These are phyloP conservation scores for Machimus atricapillus DNA, from an alignment of 2,888 invertebrate species.

Conservation along the genomic window DNA sequence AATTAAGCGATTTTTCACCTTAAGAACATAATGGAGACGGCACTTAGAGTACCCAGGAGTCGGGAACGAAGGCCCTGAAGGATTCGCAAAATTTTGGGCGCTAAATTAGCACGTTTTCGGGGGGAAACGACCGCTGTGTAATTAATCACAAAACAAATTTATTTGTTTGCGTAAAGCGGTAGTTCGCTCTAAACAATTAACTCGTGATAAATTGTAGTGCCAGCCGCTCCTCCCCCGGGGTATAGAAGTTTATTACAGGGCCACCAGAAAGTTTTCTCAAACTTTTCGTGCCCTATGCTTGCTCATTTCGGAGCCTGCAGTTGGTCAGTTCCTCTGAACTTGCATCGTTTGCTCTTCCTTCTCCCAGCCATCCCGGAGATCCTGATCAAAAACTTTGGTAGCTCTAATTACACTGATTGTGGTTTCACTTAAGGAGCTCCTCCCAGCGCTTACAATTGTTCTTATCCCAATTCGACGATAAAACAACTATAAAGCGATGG, in stretches of 20 bases:
- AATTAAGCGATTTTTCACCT: background rate
- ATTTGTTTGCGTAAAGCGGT: background rate
- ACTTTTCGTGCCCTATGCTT: background rate
- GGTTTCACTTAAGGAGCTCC: background rate
- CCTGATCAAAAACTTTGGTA: background rate
- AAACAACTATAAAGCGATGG: background rate
- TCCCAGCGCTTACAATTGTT: background rate
- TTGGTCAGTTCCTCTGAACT: background rate
- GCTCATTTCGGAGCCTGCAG: background rate
- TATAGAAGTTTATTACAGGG: background rate
- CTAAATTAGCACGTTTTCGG: background rate
- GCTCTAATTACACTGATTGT: background rate
- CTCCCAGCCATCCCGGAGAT: background rate
- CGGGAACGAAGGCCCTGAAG: background rate
- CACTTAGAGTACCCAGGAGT: background rate
- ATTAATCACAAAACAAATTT: slow-evolving; percentile 11
- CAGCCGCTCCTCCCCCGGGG: background rate
- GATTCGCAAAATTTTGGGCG: background rate
- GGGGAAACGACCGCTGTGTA: background rate
- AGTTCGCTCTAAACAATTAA: background rate
- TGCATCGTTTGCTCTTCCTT: background rate
- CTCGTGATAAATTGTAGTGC: slow-evolving; percentile 2
- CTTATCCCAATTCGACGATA: background rate
- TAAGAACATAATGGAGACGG: background rate
- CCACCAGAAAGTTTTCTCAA: background rate